phyloP scores from a whole-genome alignment of 2,113 vertebrate species.

The Rhabdomys dilectus region DNA sequence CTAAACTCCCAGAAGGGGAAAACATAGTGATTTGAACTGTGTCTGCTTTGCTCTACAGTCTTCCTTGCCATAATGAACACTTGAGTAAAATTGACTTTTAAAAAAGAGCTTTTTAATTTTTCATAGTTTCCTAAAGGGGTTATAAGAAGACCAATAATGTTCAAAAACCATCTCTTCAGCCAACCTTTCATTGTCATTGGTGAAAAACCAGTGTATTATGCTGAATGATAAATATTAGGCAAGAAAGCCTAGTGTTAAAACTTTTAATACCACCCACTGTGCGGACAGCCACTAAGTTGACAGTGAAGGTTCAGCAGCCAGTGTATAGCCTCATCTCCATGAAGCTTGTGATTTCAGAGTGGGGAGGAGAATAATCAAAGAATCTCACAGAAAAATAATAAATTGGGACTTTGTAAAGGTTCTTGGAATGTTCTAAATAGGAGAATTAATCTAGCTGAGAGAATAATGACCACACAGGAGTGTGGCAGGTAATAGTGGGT shows the following conservation, averaged over 20 bases:
- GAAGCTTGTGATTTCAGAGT: neutral
- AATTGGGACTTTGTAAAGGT: neutral
- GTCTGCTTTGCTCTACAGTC: neutral
- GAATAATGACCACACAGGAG: neutral
- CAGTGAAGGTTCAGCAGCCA: neutral
- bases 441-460: neutral
- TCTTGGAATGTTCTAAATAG: neutral
- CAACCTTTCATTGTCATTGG: neutral
- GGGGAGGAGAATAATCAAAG: neutral
- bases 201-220: neutral
- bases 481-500: neutral
- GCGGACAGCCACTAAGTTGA: neutral
- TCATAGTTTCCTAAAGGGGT: neutral
- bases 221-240: neutral
- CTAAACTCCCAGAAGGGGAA: constrained; percentile 18
- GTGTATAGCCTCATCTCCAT: neutral
- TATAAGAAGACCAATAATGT: neutral
- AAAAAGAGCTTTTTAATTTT: constrained; percentile 27
- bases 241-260: neutral
- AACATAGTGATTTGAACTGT: constrained; percentile 29
- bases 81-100: constrained; percentile 40
- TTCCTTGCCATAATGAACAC: neutral
- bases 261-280: neutral
- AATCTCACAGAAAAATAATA: neutral
- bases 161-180: neutral